Percentiles rank a stretch among this genome's conserved stretches.
phyloP scores from a whole-genome alignment of 2,113 vertebrate genomes.

The Colaptes auratus region DNA sequence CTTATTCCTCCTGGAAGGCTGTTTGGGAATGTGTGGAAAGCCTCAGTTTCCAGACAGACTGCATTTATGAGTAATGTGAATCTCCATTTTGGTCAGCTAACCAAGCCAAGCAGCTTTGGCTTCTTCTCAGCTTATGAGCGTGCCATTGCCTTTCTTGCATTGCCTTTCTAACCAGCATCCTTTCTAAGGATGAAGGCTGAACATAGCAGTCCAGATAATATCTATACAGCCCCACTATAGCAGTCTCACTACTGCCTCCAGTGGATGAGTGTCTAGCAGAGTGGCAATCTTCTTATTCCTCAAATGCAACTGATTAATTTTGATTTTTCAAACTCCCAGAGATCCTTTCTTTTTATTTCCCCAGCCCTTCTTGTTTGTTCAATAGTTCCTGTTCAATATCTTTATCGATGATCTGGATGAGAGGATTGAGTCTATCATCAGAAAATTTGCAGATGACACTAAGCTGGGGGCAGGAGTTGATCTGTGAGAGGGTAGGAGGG shows the following conservation, averaged over 20 bases:
- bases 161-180: not conserved
- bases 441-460: no score
- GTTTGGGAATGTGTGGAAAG: not conserved
- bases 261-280: not conserved
- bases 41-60: not conserved
- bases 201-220: rapidly evolving
- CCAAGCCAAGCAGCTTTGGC: not conserved
- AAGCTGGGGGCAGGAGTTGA: no score
- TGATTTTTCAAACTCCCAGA: not conserved
- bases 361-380: rapidly evolving
- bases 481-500: no score
- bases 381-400: no score
- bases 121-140: not conserved
- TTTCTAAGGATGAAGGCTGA: not conserved
- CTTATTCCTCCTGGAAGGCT: not conserved
- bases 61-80: not conserved
- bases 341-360: not conserved
- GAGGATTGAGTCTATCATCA: no score
- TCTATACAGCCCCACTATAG: not conserved
- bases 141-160: not conserved
- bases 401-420: no score
- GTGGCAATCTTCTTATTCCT: not conserved
- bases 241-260: not conserved
- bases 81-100: not conserved
- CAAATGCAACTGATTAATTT: not conserved